Percentiles rank a stretch among this genome's conserved stretches.
Conservation (phyloP, 2,888 invertebrate species). For the Strigamia transsilvanica region DNA sequence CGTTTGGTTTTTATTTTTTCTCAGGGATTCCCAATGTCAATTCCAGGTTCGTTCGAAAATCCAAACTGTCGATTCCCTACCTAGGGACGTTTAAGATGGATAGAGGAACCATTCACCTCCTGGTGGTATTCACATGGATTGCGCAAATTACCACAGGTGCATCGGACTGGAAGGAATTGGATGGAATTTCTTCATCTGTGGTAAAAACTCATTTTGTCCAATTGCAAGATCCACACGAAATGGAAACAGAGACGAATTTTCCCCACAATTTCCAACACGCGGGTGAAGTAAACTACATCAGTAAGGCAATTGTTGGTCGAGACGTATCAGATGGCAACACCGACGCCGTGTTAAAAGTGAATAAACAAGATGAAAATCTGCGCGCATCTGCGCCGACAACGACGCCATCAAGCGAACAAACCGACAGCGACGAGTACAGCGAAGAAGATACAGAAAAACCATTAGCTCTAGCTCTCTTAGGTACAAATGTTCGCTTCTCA, state of each 20-base stretch:
- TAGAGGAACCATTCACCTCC: not conserved
- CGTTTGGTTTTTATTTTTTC: not conserved
- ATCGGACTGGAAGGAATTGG: constrained; percentile 10
- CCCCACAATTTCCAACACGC: not conserved
- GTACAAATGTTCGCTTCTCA: constrained; percentile 22
- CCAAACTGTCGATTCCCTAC: not conserved
- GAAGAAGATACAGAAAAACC: constrained; percentile 15
- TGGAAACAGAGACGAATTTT: constrained; percentile 12
- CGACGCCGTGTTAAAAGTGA: not conserved
- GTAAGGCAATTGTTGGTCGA: not conserved
- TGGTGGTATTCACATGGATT: not conserved
- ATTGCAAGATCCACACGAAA: not conserved
- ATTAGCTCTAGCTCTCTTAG: constrained; percentile 1
- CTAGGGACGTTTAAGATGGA: not conserved
- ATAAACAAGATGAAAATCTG: not conserved
- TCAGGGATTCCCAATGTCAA: not conserved
- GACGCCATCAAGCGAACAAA: not conserved
- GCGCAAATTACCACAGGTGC: not conserved
- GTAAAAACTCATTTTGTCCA: constrained; percentile 12
- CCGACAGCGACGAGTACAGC: not conserved
- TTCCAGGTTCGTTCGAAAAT: not conserved
- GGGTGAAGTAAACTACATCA: not conserved
- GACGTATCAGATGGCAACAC: not conserved
- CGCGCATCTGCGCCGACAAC: not conserved
- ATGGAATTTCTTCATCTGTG: constrained; percentile 1